Percentiles rank a stretch among this genome's conserved stretches.
Conservation (phyloP, 2,888 invertebrate genomes). For the Tenthredo scrophulariae region DNA sequence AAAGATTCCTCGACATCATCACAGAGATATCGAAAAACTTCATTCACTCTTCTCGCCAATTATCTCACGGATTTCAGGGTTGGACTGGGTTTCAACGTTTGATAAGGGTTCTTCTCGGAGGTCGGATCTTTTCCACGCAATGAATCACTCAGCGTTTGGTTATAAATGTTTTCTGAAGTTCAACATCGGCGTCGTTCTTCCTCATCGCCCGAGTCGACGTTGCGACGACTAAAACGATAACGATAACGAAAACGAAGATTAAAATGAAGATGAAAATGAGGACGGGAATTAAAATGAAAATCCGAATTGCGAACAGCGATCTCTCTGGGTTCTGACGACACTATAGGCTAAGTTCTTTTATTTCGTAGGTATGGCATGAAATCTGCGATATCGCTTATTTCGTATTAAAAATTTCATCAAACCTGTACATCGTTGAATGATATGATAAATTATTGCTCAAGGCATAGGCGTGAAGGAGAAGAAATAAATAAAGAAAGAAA, state of each 20-base stretch:
- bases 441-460: background rate
- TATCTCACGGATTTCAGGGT: background rate
- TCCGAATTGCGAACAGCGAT: background rate
- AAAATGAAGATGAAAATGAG: conserved; percentile 23
- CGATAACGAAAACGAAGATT: background rate
- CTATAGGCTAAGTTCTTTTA: background rate
- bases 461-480: background rate
- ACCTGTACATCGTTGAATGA: background rate
- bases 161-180: conserved; percentile 41
- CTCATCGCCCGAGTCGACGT: background rate
- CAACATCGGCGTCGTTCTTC: conserved; percentile 1
- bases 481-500: background rate
- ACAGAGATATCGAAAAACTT: no score
- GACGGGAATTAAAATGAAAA: conserved; percentile 26
- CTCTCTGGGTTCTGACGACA: background rate
- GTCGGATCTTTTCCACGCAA: conserved; percentile 32
- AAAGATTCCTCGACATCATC: no score
- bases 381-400: no score
- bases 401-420: background rate
- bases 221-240: background rate
- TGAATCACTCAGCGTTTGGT: conserved; percentile 45
- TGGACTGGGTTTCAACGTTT: background rate
- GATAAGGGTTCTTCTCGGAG: background rate
- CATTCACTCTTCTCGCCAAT: background rate
- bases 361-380: background rate